Percentiles rank a stretch among this genome's conserved stretches.
Conservation (phyloP, 2,113 vertebrate species). For the Sardina pilchardus region DNA sequence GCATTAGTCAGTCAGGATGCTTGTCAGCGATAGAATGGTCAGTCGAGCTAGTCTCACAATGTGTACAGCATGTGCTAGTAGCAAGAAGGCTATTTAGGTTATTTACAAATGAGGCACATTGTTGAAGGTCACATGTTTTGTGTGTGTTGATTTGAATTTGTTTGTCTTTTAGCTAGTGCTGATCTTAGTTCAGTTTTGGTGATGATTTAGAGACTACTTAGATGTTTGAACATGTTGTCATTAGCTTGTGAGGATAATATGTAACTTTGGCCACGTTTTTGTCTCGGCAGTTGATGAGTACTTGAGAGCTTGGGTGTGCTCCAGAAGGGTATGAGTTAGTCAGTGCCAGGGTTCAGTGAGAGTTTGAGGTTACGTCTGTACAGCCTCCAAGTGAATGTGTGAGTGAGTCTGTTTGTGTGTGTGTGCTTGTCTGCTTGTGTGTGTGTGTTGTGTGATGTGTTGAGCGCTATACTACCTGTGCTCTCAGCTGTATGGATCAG, state of each 20-base stretch:
- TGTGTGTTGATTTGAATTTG: not conserved
- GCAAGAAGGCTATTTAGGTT: not conserved
- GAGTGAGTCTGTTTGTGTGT: slow-evolving; percentile 18
- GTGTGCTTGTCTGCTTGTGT: slow-evolving; percentile 34
- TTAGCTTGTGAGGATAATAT: not conserved
- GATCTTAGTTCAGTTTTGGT: not conserved
- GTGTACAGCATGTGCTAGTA: not conserved
- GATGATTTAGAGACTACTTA: not conserved
- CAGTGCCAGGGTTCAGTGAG: not conserved
- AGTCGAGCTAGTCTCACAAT: not conserved
- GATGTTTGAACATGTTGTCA: not conserved
- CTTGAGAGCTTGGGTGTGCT: not conserved
- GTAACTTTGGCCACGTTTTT: not conserved
- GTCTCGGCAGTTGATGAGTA: not conserved
- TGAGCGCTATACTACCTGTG: not conserved
- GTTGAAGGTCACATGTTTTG: not conserved
- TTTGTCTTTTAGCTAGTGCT: not conserved
- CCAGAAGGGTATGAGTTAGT: not conserved
- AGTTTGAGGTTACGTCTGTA: not conserved
- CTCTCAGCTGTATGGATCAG: slow-evolving; percentile 70
- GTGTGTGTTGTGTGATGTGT: slow-evolving; percentile 18
- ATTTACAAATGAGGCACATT: not conserved
- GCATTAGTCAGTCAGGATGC: not conserved
- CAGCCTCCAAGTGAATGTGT: not conserved
- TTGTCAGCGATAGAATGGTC: not conserved